Evolutionary conservation across 2,113 vertebrate genomes (phyloP).

Genomic region (Dicentrarchus labrax): DNA sequence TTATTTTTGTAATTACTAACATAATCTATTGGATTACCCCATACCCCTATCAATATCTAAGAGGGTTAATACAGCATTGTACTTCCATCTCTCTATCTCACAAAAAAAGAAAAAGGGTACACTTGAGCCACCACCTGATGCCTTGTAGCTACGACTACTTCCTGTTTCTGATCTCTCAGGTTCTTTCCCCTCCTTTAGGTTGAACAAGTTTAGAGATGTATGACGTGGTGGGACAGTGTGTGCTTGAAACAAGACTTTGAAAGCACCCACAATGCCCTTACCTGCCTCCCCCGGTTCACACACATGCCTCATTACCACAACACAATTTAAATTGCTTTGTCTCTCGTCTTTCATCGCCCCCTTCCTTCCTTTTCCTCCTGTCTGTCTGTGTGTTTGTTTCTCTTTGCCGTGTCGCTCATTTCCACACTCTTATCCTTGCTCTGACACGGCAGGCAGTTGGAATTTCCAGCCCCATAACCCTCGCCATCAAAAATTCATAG

Average conservation of each 20-base stretch:
- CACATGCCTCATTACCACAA: conserved; percentile 63
- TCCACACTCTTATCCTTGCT: conserved; percentile 58
- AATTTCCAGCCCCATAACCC: conserved; percentile 70
- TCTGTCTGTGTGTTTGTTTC: conserved; percentile 46
- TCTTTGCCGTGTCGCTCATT: conserved; percentile 68
- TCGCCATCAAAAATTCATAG: conserved; percentile 81
- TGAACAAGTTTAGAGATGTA: background rate
- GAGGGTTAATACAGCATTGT: too few species aligned
- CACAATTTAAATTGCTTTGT: conserved; percentile 58
- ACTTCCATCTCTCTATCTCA: background rate
- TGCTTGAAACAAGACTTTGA: conserved; percentile 1
- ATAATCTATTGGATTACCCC: too few species aligned
- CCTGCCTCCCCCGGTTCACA: conserved; percentile 18
- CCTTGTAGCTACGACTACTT: background rate
- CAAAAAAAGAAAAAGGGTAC: background rate
- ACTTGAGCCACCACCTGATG: background rate
- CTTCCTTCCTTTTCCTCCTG: conserved; percentile 9
- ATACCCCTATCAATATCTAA: too few species aligned
- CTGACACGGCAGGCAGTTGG: conserved; percentile 74
- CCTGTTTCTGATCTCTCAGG: background rate
- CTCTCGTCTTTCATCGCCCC: conserved; percentile 20
- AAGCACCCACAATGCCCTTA: conserved; percentile 7
- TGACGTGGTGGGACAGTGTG: background rate
- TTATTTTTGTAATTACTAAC: too few species aligned
- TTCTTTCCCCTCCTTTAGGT: background rate